phyloP scores from a whole-genome alignment of 2,113 vertebrate genomes.

The Phrynosoma blainvillii region DNA sequence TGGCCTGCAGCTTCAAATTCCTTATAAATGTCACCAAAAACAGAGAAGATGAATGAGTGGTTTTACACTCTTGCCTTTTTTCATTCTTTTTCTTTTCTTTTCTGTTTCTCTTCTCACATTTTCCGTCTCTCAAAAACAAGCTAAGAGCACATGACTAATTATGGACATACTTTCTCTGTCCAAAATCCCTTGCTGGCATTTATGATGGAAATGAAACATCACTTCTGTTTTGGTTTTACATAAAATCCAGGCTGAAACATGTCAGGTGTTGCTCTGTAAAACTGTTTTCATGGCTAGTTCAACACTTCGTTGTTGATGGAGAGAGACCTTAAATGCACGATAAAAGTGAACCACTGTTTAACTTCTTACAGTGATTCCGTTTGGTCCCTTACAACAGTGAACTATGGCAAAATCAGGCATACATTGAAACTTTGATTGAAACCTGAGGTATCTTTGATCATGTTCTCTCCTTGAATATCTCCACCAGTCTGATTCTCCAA shows the following conservation, averaged over 20 bases:
- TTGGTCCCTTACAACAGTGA: not conserved
- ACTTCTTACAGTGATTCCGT: not conserved
- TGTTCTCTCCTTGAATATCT: not conserved
- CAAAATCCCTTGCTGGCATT: not conserved
- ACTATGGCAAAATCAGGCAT: not conserved
- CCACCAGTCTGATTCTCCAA: not conserved
- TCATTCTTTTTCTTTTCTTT: not conserved
- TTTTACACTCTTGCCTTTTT: not conserved
- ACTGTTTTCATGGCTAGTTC: not conserved
- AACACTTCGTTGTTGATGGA: not conserved
- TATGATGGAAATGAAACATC: not conserved
- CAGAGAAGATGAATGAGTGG: slow-evolving; percentile 15
- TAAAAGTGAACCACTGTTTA: not conserved
- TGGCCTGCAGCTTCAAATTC: not conserved
- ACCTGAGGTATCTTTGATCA: not conserved
- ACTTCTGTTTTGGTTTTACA: not conserved
- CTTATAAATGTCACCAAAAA: slow-evolving; percentile 25
- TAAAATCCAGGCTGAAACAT: not conserved
- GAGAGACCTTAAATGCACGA: not conserved
- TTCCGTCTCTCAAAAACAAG: not conserved
- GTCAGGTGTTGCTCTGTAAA: not conserved
- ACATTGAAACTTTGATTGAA: not conserved
- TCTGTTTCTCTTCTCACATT: not conserved
- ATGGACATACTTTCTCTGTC: not conserved
- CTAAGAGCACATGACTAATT: not conserved